Conservation (phyloP, 53 echinoderm and acorn worm species). For the Hippasteria phrygiana region DNA sequence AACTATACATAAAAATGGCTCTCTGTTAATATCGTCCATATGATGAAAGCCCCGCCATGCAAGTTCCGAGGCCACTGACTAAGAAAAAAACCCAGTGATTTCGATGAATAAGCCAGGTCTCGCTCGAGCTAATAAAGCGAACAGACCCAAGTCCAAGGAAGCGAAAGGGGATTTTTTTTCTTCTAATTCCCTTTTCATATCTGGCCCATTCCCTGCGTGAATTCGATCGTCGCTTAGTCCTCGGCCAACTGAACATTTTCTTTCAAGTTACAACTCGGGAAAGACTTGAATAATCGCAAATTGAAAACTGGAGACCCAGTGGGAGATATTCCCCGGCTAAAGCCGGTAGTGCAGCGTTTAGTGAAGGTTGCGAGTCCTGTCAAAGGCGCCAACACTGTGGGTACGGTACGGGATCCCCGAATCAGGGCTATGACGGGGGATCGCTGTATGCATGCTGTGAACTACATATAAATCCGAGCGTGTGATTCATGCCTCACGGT, state of each 20-base stretch:
- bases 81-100: background rate
- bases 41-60: background rate
- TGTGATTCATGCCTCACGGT: too few relatives aligned
- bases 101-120: background rate
- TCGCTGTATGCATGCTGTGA: too few relatives aligned
- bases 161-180: conserved; percentile 9
- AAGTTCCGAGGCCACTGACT: background rate
- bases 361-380: too few relatives aligned
- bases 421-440: too few relatives aligned
- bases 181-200: background rate
- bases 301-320: conserved; percentile 16
- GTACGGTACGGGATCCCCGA: too few relatives aligned
- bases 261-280: conserved; percentile 7
- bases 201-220: background rate
- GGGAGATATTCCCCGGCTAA: background rate
- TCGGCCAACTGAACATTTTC: conserved; percentile 34
- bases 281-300: conserved; percentile 6
- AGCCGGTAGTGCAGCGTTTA: background rate
- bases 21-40: background rate
- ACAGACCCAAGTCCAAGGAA: conserved; percentile 30
- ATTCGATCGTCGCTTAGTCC: conserved; percentile 36
- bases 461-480: too few relatives aligned
- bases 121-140: conserved; percentile 36
- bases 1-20: background rate
- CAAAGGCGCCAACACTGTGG: too few relatives aligned